Percentiles rank a stretch among this genome's conserved stretches.
Conservation (phyloP, 1,140 invertebrate genomes). For the Brachionus manjavacas region DNA sequence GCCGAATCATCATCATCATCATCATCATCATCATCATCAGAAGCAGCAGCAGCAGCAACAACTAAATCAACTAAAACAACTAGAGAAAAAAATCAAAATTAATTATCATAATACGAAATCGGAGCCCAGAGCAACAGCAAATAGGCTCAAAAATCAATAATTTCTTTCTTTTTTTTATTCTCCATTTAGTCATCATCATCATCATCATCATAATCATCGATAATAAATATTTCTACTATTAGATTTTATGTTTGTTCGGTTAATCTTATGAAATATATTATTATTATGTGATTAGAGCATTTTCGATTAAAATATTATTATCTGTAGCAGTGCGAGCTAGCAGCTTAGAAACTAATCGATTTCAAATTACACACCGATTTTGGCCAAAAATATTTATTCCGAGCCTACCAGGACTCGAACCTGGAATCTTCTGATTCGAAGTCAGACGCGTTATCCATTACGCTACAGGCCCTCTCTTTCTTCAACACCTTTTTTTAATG, state of each 20-base stretch:
- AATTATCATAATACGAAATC: conserved; percentile 11
- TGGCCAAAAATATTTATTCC: not conserved
- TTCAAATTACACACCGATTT: not conserved
- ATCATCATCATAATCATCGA: not conserved
- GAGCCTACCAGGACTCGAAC: conserved; percentile 36
- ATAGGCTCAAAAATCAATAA: not conserved
- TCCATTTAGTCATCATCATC: conserved; percentile 5
- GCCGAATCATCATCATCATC: not conserved
- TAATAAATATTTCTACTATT: not conserved
- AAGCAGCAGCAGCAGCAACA: not conserved
- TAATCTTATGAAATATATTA: not conserved
- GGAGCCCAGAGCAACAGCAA: not conserved
- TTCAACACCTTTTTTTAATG: too few species aligned
- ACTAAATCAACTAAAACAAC: not conserved
- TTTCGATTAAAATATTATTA: not conserved
- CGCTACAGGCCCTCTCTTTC: conserved; percentile 35
- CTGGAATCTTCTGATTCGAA: conserved; percentile 37
- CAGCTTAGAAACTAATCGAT: not conserved
- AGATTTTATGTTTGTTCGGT: not conserved
- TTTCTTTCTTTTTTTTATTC: not conserved
- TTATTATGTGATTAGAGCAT: not conserved
- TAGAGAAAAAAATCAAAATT: not conserved
- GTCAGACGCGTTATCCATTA: conserved; percentile 37
- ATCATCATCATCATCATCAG: not conserved
- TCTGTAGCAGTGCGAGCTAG: not conserved